phyloP scores from a whole-genome alignment of 2,797 vertebrate genomes.

The Sphaeramia orbicularis region DNA sequence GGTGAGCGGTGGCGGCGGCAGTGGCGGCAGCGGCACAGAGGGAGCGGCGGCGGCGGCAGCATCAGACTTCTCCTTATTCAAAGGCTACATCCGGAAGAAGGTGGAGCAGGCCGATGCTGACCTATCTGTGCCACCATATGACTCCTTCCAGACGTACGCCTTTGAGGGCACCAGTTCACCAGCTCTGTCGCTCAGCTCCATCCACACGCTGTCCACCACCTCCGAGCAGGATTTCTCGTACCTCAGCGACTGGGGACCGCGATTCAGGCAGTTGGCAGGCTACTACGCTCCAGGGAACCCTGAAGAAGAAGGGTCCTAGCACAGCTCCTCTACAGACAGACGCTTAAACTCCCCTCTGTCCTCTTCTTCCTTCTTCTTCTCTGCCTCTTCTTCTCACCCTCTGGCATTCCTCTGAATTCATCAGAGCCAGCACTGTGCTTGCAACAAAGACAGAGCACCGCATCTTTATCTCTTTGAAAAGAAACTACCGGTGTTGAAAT shows the following conservation, averaged over 20 bases:
- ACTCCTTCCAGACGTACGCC: constrained; percentile 99
- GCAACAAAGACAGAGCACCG: constrained; percentile 56
- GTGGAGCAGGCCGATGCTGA: constrained; percentile 96
- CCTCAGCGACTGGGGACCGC: constrained; percentile 95
- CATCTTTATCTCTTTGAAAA: constrained; percentile 53
- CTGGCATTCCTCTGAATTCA: constrained; percentile 41
- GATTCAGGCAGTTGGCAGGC: constrained; percentile 94
- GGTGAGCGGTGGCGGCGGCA: constrained; percentile 78
- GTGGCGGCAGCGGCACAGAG: constrained; percentile 73
- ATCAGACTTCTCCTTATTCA: constrained; percentile 95
- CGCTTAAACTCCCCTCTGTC: constrained; percentile 34
- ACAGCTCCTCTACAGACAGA: constrained; percentile 59
- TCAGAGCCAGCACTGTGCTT: constrained; percentile 64
- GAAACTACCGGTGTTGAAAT: constrained; percentile 52
- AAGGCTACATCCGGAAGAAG: constrained; percentile 96
- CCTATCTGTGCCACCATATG: constrained; percentile 94
- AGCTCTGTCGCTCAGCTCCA: constrained; percentile 95
- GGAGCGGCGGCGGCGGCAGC: constrained; percentile 75
- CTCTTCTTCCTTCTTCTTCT: constrained; percentile 29
- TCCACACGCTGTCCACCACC: constrained; percentile 92
- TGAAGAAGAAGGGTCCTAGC: constrained; percentile 94
- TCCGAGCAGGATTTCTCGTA: constrained; percentile 99
- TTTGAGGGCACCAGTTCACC: constrained; percentile 95
- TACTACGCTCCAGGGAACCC: constrained; percentile 91
- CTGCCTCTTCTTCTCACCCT: constrained; percentile 51